These are phyloP conservation scores for Tenodera sinensis DNA, from an alignment of 2,888 invertebrate species.

Conservation along the genomic window DNA sequence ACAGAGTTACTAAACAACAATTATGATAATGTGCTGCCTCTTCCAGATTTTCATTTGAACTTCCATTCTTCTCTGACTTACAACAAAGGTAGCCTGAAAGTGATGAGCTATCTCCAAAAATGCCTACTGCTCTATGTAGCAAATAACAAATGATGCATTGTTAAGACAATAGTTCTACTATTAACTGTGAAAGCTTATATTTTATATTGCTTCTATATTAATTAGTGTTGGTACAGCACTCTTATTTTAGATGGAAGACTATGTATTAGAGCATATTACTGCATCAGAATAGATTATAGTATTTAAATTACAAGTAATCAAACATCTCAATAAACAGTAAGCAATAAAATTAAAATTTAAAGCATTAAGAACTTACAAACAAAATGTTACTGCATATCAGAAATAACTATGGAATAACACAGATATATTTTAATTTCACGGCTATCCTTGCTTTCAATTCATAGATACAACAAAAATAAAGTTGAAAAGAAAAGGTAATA, in stretches of 20 bases:
- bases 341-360: not conserved
- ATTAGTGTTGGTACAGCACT: not conserved
- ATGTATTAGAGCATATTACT: not conserved
- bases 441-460: not conserved
- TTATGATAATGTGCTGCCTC: not conserved
- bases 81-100: not conserved
- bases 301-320: not conserved
- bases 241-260: not conserved
- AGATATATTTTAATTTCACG: not conserved
- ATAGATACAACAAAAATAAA: not conserved
- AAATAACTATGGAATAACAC: not conserved
- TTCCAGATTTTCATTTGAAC: not conserved
- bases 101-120: not conserved
- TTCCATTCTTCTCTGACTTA: not conserved
- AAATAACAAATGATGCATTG: not conserved
- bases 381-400: not conserved
- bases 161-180: not conserved
- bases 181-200: not conserved
- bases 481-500: not conserved
- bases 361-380: not conserved
- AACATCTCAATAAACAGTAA: not conserved
- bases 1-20: not conserved
- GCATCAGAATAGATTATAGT: not conserved
- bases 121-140: not conserved
- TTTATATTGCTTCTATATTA: not conserved